Evolutionary conservation across 2,797 vertebrate genomes (phyloP).

Genomic region (Austrolebias charrua): DNA sequence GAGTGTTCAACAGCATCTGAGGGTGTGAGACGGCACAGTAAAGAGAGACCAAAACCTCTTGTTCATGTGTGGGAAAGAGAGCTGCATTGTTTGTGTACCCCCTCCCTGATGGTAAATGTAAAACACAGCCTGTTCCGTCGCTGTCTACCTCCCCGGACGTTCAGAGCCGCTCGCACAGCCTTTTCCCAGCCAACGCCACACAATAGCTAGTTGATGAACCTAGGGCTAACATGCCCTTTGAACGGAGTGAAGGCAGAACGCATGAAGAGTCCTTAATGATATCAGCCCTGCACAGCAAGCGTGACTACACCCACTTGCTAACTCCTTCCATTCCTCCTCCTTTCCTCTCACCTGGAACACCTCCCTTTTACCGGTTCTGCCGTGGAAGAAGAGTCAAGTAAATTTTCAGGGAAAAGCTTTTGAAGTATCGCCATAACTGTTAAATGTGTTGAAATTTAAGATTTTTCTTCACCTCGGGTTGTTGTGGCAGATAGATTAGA

Average conservation of each 20-base stretch:
- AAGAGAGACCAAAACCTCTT: slow-evolving; percentile 41
- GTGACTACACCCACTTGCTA: slow-evolving; percentile 29
- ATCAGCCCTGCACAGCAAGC: slow-evolving; percentile 56
- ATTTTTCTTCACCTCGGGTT: slow-evolving; percentile 57
- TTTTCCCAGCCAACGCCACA: slow-evolving; percentile 51
- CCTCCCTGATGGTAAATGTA: slow-evolving; percentile 55
- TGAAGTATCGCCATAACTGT: slow-evolving; percentile 50
- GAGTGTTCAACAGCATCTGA: slow-evolving; percentile 57
- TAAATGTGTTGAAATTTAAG: slow-evolving; percentile 39
- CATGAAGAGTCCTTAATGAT: slow-evolving; percentile 71
- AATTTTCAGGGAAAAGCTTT: slow-evolving; percentile 23
- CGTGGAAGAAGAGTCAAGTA: slow-evolving; percentile 13
- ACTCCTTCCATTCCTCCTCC: slow-evolving; percentile 28
- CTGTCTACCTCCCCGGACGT: slow-evolving; percentile 25
- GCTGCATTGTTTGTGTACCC: slow-evolving; percentile 64
- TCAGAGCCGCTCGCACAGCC: slow-evolving; percentile 49
- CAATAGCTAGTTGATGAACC: slow-evolving; percentile 74
- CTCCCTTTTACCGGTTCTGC: slow-evolving; percentile 8
- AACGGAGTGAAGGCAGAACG: slow-evolving; percentile 60
- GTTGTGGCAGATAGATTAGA: slow-evolving; percentile 61
- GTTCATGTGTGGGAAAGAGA: slow-evolving; percentile 30
- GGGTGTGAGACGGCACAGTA: slow-evolving; percentile 46
- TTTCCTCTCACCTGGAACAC: slow-evolving; percentile 17
- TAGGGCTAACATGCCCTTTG: slow-evolving; percentile 70
- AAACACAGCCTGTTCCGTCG: slow-evolving; percentile 48